phyloP scores from a whole-genome alignment of 37 sponge, comb jelly and placozoan genomes.

The Geodia barretti region DNA sequence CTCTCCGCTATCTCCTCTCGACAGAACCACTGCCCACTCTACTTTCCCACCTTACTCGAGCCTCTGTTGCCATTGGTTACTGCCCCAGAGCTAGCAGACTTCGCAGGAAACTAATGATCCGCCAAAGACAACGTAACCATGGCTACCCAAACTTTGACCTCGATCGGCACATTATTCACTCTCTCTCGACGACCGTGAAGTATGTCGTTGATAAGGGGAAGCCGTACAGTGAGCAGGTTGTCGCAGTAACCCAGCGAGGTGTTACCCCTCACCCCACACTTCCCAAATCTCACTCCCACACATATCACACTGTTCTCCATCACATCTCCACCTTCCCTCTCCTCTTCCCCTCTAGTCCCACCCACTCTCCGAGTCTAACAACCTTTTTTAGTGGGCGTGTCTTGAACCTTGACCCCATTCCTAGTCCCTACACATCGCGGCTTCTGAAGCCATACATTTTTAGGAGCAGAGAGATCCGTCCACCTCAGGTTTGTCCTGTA shows the following conservation, averaged over 20 bases:
- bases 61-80: background rate
- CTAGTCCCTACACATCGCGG: conserved; percentile 71
- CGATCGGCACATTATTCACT: background rate
- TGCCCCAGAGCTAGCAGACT: conserved; percentile 25
- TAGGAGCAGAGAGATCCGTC: conserved; percentile 37
- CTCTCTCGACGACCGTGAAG: conserved; percentile 16
- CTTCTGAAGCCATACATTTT: conserved; percentile 76
- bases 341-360: background rate
- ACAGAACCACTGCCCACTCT: background rate
- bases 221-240: conserved; percentile 48
- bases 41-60: background rate
- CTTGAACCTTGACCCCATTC: conserved; percentile 1
- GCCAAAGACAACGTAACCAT: conserved; percentile 17
- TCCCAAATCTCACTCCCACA: background rate
- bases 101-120: conserved; percentile 38
- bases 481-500: conserved; percentile 37
- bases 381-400: background rate
- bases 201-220: conserved; percentile 14
- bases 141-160: conserved; percentile 34
- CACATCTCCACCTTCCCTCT: conserved; percentile 40
- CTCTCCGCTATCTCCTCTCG: background rate
- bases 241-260: background rate
- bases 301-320: background rate
- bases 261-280: background rate
- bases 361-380: background rate